These are phyloP conservation scores for Vanacampus margaritifer DNA, from an alignment of 2,113 vertebrate species.

Conservation along the genomic window DNA sequence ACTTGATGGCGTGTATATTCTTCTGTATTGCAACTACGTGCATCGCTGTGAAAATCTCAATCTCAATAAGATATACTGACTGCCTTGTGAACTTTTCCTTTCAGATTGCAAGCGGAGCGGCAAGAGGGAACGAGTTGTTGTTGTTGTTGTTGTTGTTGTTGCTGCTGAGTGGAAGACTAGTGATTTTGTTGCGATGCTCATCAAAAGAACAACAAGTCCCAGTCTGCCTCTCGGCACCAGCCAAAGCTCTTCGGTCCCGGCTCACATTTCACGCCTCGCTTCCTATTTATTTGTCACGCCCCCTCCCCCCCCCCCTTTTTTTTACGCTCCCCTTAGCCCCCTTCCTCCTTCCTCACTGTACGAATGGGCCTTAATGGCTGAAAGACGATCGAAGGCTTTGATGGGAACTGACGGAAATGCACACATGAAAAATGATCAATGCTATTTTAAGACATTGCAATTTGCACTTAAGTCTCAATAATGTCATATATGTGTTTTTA, in stretches of 20 bases:
- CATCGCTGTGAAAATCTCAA: too few relatives aligned
- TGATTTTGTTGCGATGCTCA: constrained; percentile 73
- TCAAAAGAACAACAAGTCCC: constrained; percentile 71
- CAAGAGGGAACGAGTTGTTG: not conserved
- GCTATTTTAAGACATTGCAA: not conserved
- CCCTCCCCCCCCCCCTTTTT: not conserved
- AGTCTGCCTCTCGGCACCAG: constrained; percentile 69
- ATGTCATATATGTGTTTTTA: not conserved
- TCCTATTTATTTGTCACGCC: not conserved
- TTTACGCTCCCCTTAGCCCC: not conserved
- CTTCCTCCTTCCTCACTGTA: not conserved
- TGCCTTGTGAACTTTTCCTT: not conserved
- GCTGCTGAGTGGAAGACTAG: constrained; percentile 70
- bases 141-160: constrained; percentile 35
- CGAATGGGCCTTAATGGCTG: not conserved
- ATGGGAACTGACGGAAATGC: not conserved
- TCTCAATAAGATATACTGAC: not conserved
- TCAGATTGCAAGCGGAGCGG: not conserved
- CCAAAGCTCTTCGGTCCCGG: constrained; percentile 40
- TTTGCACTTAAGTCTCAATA: not conserved
- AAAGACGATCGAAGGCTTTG: not conserved
- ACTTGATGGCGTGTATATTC: too few relatives aligned
- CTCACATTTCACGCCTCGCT: not conserved
- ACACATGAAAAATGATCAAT: not conserved
- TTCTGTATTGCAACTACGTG: too few relatives aligned